Base-by-base conservation (phyloP, 1,140 invertebrate genomes). In the Scaptomyza hsui region DNA sequence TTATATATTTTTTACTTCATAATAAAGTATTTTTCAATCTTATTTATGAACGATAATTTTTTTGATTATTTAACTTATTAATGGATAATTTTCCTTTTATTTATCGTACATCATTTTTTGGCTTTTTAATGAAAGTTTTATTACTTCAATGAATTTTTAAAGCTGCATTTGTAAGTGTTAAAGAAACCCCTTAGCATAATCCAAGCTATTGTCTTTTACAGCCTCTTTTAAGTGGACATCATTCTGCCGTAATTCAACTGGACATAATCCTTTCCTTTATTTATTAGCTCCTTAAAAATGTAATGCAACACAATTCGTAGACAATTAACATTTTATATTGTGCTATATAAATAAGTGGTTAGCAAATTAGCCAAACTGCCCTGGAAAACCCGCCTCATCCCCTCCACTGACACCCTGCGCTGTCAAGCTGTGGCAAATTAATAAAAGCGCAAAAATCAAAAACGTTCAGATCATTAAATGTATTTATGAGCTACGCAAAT, bases 401-500 rank as follows among this genome's bases (percentile, higher is more conserved):
- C 15, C 15, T 0, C 5, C 24, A 15, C 10, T 0, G 10, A 1
- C 51, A 2, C 19, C 0, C 13, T 7, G 12, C 12, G 12, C 45
- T 51, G 48, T 13, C 49, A 70, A 71, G 61, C 68, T 71, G 68
- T 52, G 68, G 64, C 47, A 74, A 74, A 74, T 74, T 69, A 69
- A 74, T 74, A 74, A 74, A 70, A 69, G 56, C 3, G 24, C n/a
- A 32, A 63, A 63, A 52, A 37, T 53, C 59, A 57, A 70, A 70
- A 74, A 74, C 72, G 72, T 74, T 63, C 60, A 35, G 47, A 74
- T 74, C 72, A 74, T 74, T 70, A 74, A 74, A 74, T 47, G 51
- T 63, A 74, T 74, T 74, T 74, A 74, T 74, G 72, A 74, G 65
- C 59, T 70, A 70, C 35, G 67, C 65, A 73, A 73, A 73, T 73